Conservation (phyloP, 2,888 invertebrate species). For the Nymphalis c-album region DNA sequence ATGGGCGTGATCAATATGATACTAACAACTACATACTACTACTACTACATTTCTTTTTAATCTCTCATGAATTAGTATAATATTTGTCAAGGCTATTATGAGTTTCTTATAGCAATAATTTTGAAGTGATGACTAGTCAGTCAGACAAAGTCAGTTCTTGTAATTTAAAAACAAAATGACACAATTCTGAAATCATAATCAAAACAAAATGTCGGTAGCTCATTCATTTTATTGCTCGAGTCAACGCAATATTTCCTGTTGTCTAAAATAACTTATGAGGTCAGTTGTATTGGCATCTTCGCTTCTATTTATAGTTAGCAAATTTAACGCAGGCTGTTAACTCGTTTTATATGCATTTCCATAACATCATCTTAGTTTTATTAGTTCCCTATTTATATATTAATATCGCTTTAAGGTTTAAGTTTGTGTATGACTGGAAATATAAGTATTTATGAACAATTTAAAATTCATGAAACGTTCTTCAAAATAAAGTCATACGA, state of each 20-base stretch:
- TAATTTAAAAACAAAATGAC: no score
- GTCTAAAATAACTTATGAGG: constrained; percentile 35
- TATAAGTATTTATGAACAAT: no score
- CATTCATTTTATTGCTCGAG: constrained; percentile 4
- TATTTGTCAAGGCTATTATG: no score
- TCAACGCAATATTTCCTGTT: constrained; percentile 32
- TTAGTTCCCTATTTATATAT: not conserved
- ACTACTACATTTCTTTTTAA: not conserved
- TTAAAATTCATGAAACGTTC: not conserved
- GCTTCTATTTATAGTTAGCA: constrained; percentile 29
- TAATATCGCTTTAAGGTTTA: not conserved
- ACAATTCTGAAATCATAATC: not conserved
- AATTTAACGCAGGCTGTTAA: constrained; percentile 22
- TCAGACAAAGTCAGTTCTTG: no score
- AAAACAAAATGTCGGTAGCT: not conserved
- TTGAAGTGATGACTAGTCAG: no score
- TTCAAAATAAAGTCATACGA: not conserved
- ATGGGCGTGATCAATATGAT: constrained; percentile 7
- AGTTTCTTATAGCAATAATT: no score
- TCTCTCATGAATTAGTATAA: not conserved
- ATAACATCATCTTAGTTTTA: not conserved
- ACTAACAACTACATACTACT: no score
- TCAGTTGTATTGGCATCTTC: constrained; percentile 32
- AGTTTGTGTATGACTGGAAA: no score
- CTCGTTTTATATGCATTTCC: constrained; percentile 20